Conservation (phyloP, 2,113 vertebrate genomes). For the Cyprinodon brontotheroides region DNA sequence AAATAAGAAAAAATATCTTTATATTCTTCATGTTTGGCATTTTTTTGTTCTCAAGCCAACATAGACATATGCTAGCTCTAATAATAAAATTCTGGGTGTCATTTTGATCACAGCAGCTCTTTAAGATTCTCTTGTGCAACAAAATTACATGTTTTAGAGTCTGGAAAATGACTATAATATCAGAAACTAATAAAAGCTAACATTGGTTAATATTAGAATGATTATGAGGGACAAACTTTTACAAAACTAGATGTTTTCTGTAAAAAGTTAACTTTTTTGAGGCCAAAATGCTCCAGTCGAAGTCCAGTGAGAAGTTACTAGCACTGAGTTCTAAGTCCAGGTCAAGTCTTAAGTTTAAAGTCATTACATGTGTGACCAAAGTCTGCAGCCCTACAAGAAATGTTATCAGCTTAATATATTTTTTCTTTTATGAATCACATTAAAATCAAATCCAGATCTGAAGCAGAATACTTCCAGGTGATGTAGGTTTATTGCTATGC, state of each 20-base stretch:
- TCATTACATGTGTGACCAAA: neutral
- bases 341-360: neutral
- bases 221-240: no score
- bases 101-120: neutral
- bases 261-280: neutral
- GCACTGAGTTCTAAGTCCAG: neutral
- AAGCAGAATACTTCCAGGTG: slow-evolving; percentile 23
- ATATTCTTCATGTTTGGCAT: no score
- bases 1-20: no score
- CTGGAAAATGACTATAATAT: neutral
- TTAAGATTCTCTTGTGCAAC: neutral
- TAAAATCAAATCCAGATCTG: slow-evolving; percentile 32
- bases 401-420: no score
- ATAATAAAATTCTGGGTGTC: no score
- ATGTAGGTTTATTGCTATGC: slow-evolving; percentile 66
- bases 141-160: neutral
- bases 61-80: neutral
- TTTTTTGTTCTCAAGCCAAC: neutral
- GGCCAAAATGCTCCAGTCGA: neutral
- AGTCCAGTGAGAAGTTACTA: neutral
- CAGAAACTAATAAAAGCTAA: neutral
- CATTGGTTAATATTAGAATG: neutral
- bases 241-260: neutral
- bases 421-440: neutral
- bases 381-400: neutral